Base-by-base conservation (phyloP, 2,888 invertebrate species). In the Pseudococcus jackbeardsleyi region DNA sequence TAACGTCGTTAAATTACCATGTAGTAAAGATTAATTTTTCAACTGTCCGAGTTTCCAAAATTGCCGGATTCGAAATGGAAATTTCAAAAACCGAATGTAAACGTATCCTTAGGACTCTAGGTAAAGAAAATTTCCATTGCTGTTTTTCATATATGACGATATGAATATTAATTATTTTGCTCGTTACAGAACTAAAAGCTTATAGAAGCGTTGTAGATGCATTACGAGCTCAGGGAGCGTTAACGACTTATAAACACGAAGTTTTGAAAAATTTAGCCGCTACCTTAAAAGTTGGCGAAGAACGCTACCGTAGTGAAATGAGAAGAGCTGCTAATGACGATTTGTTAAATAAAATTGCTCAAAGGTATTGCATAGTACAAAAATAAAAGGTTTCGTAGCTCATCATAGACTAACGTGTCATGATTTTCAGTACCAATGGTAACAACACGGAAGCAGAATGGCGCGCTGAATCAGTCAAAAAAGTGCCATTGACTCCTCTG, bases 321-420 rank as follows among this genome's bases (percentile, higher is more conserved):
- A 50, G 88, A 84, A 84, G 88, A 68, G 88, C 88, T 11, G 88
- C 79, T 9, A 88, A 88, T 68, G 84, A 88, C 68, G 59, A 88
- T 46, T 48, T 68, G 11, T 48, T 88, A n/a, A 88, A 54, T 26
- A 79, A 26, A 15, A 68, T 88, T 22, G 88, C 88, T 22, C 84
- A 46, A 19, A 39, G 84, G 88, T 88, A 88, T 15, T 48, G 0
- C 0, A 64, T 33, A 1, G 12, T 12, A 4, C n/a, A n/a, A 11
- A 50, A 50, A 50, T 50, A 50, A 15, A 50, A 15, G n/a, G n/a
- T n/a, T 12, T 50, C 4, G 11, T 50, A 50, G 11, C 15, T 9
- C 15, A 50, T 50, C 12, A 0, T 46, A 54, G 22, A 19, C 15
- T 59, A 5, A 42, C 22, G 42, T 68, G 7, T 68, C 5, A 33